These are phyloP conservation scores for Prosopocoilus inquinatus DNA, from an alignment of 2,888 invertebrate genomes.

Conservation along the genomic window DNA sequence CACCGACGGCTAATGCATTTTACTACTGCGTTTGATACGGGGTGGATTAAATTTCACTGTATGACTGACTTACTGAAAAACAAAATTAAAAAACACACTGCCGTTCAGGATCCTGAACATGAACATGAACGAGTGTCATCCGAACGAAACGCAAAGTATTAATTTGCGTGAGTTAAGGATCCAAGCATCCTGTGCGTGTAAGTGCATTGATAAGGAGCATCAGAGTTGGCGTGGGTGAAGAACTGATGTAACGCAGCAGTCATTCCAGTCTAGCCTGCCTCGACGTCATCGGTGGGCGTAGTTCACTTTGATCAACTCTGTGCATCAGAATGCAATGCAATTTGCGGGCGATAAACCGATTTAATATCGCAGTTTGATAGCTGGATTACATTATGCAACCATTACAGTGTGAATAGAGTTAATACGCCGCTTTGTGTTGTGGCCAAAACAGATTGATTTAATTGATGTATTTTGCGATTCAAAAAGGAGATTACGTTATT, in stretches of 20 bases:
- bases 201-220: slow-evolving; percentile 1
- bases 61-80: too few relatives aligned
- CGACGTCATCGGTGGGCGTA: slow-evolving; percentile 11
- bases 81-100: too few relatives aligned
- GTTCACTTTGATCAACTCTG: slow-evolving; percentile 11
- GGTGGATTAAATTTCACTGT: too few relatives aligned
- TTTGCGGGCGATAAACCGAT: slow-evolving; percentile 3
- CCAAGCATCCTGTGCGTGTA: neutral
- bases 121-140: too few relatives aligned
- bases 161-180: neutral
- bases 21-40: too few relatives aligned
- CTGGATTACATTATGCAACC: neutral
- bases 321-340: slow-evolving; percentile 5
- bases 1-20: too few relatives aligned
- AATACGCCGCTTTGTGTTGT: neutral
- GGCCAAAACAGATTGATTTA: neutral
- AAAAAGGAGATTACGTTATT: too few relatives aligned
- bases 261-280: slow-evolving; percentile 5
- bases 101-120: too few relatives aligned
- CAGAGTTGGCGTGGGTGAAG: neutral
- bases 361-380: slow-evolving; percentile 5
- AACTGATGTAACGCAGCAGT: slow-evolving; percentile 2
- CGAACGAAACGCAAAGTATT: neutral
- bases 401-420: slow-evolving; percentile 1
- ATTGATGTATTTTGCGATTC: neutral